Conservation (phyloP, 2,888 invertebrate genomes). For the Drosophila neotestacea region DNA sequence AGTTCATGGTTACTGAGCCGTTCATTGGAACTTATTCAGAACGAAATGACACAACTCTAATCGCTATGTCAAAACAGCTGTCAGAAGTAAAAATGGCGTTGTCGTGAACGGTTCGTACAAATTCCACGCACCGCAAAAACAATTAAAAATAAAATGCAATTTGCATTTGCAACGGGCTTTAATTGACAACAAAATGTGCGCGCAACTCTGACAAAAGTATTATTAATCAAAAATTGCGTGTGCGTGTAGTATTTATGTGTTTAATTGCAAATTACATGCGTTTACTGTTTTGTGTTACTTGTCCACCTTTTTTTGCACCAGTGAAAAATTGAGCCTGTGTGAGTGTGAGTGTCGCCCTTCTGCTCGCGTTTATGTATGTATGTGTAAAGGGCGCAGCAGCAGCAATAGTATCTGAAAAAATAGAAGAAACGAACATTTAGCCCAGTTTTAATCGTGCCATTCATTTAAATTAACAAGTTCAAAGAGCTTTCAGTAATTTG, state of each 20-base stretch:
- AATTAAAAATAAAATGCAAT: constrained; percentile 53
- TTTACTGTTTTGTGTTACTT: constrained; percentile 24
- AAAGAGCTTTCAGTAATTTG: constrained; percentile 50
- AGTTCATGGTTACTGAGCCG: too few species aligned
- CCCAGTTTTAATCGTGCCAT: constrained; percentile 29
- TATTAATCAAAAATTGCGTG: constrained; percentile 32
- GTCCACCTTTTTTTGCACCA: constrained; percentile 49
- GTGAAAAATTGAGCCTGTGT: constrained; percentile 51
- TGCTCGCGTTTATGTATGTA: constrained; percentile 43
- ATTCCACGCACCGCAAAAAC: constrained; percentile 40
- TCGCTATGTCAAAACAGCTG: constrained; percentile 49
- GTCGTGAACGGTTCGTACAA: constrained; percentile 51
- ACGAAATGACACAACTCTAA: not conserved
- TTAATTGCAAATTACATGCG: constrained; percentile 47
- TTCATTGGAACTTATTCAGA: too few species aligned
- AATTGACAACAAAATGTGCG: constrained; percentile 51
- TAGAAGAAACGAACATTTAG: constrained; percentile 17
- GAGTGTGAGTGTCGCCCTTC: constrained; percentile 39
- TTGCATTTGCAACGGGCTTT: constrained; percentile 36
- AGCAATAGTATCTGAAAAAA: constrained; percentile 24
- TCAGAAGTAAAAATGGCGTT: constrained; percentile 79
- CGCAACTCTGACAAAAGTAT: constrained; percentile 30
- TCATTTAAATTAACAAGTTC: constrained; percentile 59
- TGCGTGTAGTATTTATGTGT: constrained; percentile 32
- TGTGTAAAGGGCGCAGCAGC: constrained; percentile 73